Conservation (phyloP, 2,797 vertebrate species). For the Chiroxiphia lanceolata region DNA sequence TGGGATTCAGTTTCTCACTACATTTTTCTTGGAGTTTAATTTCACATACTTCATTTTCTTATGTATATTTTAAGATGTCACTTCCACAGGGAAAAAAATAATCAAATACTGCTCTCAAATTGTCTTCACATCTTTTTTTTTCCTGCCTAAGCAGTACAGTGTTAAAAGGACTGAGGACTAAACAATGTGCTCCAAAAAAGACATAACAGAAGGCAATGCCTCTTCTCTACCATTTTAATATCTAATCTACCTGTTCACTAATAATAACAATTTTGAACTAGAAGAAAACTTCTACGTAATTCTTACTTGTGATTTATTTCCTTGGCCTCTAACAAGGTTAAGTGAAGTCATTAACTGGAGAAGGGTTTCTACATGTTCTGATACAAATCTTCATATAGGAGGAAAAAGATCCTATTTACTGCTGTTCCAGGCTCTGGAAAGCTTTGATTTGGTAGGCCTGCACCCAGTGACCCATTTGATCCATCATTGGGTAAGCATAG, state of each 20-base stretch:
- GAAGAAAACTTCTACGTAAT: neutral
- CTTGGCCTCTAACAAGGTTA: neutral
- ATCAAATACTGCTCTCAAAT: neutral
- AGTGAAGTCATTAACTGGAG: neutral
- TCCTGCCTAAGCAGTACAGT: neutral
- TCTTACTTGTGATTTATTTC: neutral
- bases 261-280: neutral
- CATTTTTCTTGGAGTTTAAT: neutral
- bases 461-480: neutral
- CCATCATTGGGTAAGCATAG: neutral
- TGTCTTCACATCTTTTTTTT: neutral
- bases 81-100: neutral
- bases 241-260: neutral
- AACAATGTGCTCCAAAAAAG: neutral
- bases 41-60: neutral
- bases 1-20: neutral
- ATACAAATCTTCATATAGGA: neutral
- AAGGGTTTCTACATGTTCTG: neutral
- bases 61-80: neutral
- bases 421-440: neutral
- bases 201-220: neutral
- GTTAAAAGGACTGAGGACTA: neutral
- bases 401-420: neutral
- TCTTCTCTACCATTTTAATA: neutral
- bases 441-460: neutral